Conservation (phyloP, 1,140 invertebrate genomes). For the Yoshiicerus persimilis region DNA sequence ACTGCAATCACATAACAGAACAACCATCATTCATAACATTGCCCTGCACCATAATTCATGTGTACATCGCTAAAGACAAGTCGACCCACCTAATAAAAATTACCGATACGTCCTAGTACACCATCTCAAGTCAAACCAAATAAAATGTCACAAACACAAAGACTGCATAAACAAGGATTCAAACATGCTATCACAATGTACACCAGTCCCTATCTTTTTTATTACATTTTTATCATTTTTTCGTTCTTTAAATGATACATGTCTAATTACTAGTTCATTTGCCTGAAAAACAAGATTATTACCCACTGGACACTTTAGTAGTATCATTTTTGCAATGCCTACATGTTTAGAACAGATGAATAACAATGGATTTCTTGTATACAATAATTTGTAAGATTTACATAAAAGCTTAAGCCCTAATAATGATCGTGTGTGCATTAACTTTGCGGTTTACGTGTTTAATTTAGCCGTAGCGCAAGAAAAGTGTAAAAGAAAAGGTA, state of each 20-base stretch:
- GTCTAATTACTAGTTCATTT: too few relatives aligned
- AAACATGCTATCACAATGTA: background rate
- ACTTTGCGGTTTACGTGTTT: too few relatives aligned
- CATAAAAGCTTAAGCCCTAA: background rate
- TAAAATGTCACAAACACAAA: background rate
- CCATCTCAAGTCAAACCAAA: background rate
- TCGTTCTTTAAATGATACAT: too few relatives aligned
- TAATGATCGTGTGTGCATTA: background rate
- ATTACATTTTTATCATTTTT: too few relatives aligned
- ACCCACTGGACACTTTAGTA: too few relatives aligned
- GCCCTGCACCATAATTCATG: background rate
- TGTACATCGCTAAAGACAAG: background rate
- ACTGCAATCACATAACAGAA: constrained; percentile 61
- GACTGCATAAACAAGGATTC: too few relatives aligned
- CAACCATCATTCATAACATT: background rate
- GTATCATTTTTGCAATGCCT: too few relatives aligned
- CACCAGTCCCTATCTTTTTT: background rate
- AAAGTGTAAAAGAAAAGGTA: background rate
- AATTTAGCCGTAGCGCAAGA: background rate
- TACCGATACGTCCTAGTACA: background rate
- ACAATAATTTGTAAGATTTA: background rate
- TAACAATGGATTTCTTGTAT: background rate
- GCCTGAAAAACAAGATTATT: too few relatives aligned
- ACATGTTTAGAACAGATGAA: too few relatives aligned
- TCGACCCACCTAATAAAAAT: background rate